Percentiles rank a stretch among this genome's conserved stretches.
These are phyloP conservation scores for Hippocampus mohnikei DNA, from an alignment of 2,113 vertebrate genomes.

Conservation along the genomic window DNA sequence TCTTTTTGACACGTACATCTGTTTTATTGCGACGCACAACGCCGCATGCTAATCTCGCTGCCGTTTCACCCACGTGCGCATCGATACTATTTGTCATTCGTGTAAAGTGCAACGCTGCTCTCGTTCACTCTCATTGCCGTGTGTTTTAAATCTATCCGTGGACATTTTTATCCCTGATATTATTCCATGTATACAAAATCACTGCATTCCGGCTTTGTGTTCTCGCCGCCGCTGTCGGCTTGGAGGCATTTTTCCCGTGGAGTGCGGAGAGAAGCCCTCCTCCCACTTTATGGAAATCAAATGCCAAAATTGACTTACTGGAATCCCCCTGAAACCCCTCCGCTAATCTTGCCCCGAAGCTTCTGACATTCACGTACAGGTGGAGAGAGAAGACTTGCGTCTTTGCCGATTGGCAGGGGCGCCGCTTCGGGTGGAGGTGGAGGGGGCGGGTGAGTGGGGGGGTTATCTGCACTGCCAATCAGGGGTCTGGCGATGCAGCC, in stretches of 20 bases:
- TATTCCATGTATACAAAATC: background rate
- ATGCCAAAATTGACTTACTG: slow-evolving; percentile 57
- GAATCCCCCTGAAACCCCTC: slow-evolving; percentile 39
- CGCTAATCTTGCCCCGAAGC: slow-evolving; percentile 59
- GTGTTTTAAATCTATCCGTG: background rate
- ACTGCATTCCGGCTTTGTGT: slow-evolving; percentile 1
- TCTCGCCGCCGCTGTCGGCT: background rate
- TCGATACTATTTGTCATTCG: background rate
- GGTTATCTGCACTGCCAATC: slow-evolving; percentile 45
- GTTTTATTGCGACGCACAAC: background rate
- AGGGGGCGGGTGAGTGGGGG: background rate
- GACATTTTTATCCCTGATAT: background rate
- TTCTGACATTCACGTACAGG: slow-evolving; percentile 57
- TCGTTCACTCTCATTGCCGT: background rate
- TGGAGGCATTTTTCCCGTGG: background rate
- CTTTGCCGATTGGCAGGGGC: slow-evolving; percentile 43
- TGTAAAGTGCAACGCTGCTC: background rate
- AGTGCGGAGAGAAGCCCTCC: slow-evolving; percentile 22
- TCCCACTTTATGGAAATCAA: slow-evolving; percentile 60
- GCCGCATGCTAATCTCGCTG: background rate
- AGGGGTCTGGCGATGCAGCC: slow-evolving; percentile 7
- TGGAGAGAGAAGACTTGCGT: slow-evolving; percentile 40
- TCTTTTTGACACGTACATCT: background rate
- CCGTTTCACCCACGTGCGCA: background rate
- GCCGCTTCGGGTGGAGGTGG: background rate